A percentile compares a stretch with the other conserved stretches of the same genome.
Evolutionary conservation across 2,113 vertebrate genomes (phyloP).

Genomic region (Urocynchramus pylzowi): DNA sequence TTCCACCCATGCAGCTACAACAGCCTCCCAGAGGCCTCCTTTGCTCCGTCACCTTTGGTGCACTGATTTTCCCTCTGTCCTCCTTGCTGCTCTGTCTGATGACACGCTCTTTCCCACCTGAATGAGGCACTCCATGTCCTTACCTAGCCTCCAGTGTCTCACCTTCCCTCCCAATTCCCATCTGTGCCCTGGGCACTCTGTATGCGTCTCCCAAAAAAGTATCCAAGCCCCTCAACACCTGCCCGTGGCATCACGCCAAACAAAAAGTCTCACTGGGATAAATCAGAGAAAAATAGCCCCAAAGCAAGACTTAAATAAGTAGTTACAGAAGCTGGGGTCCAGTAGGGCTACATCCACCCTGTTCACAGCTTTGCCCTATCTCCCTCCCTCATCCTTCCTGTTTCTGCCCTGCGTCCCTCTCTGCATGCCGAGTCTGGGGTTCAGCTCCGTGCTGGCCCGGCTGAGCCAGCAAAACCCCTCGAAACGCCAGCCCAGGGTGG

Average conservation of each 20-base stretch:
- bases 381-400: neutral
- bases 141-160: neutral
- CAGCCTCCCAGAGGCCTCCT: neutral
- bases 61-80: neutral
- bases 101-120: accelerated
- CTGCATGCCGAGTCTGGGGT: neutral
- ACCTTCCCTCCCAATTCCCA: neutral
- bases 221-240: neutral
- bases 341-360: accelerated
- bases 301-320: neutral
- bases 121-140: neutral
- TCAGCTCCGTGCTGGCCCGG: neutral
- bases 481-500: neutral
- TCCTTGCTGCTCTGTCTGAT: neutral
- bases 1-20: neutral
- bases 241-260: neutral
- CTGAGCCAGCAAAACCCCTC: neutral
- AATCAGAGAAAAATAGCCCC: neutral
- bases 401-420: neutral
- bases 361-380: neutral
- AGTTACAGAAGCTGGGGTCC: neutral
- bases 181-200: neutral
- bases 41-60: neutral
- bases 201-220: neutral
- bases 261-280: neutral